Evolutionary conservation across 2,888 invertebrate genomes (phyloP), one percentile per base, ranked within the genome.

Genomic region (Hyalella azteca): DNA sequence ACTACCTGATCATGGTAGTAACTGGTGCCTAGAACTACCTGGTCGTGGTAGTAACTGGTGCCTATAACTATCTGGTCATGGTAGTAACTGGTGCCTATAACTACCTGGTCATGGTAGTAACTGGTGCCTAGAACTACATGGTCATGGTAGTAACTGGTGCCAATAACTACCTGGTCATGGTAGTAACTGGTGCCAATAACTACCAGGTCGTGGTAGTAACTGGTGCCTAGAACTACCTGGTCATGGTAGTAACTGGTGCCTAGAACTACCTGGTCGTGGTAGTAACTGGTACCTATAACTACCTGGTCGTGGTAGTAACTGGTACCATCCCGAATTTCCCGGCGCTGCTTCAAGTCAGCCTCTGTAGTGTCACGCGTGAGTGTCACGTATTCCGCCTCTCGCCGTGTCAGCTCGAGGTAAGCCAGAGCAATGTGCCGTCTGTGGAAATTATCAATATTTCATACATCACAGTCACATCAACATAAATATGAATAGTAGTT

Each of bases 351-450:
- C 39, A 98, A 90, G 88, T 98, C 98, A 4, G 96, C 94, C 88
- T 98, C 98, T 0, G 98, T 98, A 0, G 98, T 97, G 87, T 98
- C 98, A 85, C 98, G 90, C 39, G 97, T 97, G 26, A 98, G 89
- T 0, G 97, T 93, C 36, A 98, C 93, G 89, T 97, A 98, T 88
- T 98, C 98, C 77, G 94, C 89, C 89, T 98, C 98, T 78, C 95
- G 90, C 85, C 94, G 92, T 0, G 95, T 96, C 78, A 98, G 87
- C 88, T 98, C 95, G 86, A 96, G 90, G 89, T 94, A 94, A 83
- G 89, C 89, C 40, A 84, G 40, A 15, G 83, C 83, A 26, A 84
- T 39, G 3, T 59, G 77, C 13, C 82, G 78, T 9, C 75, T 75
- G 45, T 15, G 9, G 45, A 15, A 45, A 45, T 45, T 7, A 45